Evolutionary conservation across 2,797 vertebrate genomes (phyloP).

Genomic region (Urophycis tenuis): DNA sequence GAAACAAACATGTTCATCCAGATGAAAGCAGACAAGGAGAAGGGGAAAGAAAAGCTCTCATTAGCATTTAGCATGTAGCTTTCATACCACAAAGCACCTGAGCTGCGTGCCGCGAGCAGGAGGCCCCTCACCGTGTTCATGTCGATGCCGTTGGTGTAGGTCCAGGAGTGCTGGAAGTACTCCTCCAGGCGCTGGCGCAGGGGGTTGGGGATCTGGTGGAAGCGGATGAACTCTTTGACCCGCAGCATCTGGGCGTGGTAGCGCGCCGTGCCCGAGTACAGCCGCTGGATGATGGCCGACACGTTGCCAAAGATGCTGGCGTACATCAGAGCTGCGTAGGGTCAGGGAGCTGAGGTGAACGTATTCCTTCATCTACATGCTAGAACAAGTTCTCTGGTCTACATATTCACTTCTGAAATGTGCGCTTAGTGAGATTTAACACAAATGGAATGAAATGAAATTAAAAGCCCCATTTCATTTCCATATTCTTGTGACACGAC

Average conservation of each 20-base stretch:
- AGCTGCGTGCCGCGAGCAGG: too few relatives aligned
- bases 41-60: conserved; percentile 82
- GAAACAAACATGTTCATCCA: conserved; percentile 83
- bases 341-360: neutral
- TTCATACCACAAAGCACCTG: too few relatives aligned
- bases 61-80: conserved; percentile 67
- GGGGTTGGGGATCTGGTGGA: conserved; percentile 86
- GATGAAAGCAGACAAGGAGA: conserved; percentile 82
- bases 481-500: too few relatives aligned
- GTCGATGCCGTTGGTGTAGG: conserved; percentile 93
- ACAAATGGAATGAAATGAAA: too few relatives aligned
- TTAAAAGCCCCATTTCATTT: too few relatives aligned
- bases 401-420: too few relatives aligned
- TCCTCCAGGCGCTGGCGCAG: conserved; percentile 95
- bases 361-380: neutral
- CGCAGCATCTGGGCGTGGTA: conserved; percentile 96
- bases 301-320: conserved; percentile 95
- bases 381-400: too few relatives aligned
- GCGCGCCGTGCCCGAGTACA: conserved; percentile 91
- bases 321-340: conserved; percentile 85
- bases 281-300: conserved; percentile 96
- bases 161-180: conserved; percentile 97
- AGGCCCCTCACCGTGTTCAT: conserved; percentile 94
- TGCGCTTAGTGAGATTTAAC: too few relatives aligned
- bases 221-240: conserved; percentile 91